These are phyloP conservation scores for Alosa alosa DNA, from an alignment of 2,113 vertebrate genomes.

Conservation along the genomic window DNA sequence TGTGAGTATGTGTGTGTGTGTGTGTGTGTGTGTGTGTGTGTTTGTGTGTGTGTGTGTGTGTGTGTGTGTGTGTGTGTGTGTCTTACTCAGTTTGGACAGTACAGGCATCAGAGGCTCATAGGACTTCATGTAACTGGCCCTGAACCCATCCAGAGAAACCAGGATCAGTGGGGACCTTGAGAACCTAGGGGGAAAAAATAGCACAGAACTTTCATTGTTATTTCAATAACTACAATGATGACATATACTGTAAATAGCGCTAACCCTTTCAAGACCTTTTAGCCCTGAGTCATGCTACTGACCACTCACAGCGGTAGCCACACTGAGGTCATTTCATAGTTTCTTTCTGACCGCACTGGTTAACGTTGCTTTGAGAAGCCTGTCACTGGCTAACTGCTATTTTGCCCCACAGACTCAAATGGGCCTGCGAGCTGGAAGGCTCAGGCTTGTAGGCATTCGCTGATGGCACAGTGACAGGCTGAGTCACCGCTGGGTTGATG, in stretches of 20 bases:
- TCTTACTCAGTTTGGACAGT: constrained; percentile 89
- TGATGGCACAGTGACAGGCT: not conserved
- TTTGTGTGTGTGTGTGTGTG: too few relatives aligned
- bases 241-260: not conserved
- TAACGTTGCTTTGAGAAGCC: not conserved
- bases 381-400: not conserved
- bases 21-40: too few relatives aligned
- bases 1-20: not conserved
- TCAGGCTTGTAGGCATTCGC: not conserved
- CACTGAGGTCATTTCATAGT: not conserved
- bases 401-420: not conserved
- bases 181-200: constrained; percentile 70
- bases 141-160: constrained; percentile 93
- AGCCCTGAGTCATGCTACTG: not conserved
- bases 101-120: constrained; percentile 75
- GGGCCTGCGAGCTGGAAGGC: not conserved
- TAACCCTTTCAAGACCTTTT: not conserved
- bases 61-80: too few relatives aligned
- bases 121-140: constrained; percentile 82
- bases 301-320: not conserved
- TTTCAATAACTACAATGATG: not conserved
- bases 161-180: constrained; percentile 84
- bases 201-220: not conserved
- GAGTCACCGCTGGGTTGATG: not conserved
- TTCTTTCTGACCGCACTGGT: not conserved